Conservation (phyloP, 1,140 invertebrate species). For the Drosophila saltans region DNA sequence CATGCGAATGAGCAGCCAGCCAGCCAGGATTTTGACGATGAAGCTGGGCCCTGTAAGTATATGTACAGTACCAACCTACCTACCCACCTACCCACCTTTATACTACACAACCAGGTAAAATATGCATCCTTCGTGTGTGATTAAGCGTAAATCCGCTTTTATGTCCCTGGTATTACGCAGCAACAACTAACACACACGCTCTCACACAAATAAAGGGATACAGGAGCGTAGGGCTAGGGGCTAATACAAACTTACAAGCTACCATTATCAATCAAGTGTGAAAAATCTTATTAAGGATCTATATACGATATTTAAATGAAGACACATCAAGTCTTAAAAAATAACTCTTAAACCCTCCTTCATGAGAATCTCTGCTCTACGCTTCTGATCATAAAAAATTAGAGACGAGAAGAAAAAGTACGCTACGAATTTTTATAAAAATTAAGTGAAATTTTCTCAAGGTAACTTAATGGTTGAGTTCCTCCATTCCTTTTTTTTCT, state of each 20-base stretch:
- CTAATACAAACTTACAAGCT: too few species aligned
- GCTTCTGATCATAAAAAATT: neutral
- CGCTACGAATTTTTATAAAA: slow-evolving; percentile 38
- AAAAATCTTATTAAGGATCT: neutral
- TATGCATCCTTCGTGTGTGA: slow-evolving; percentile 74
- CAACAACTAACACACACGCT: slow-evolving; percentile 11
- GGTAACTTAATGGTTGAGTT: slow-evolving; percentile 19
- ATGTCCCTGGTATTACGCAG: slow-evolving; percentile 44
- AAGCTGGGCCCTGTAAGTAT: slow-evolving; percentile 7
- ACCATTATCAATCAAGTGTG: too few species aligned
- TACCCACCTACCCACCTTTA: too few species aligned
- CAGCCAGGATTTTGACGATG: slow-evolving; percentile 23
- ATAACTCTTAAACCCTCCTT: neutral
- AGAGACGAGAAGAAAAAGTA: neutral
- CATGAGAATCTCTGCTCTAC: neutral
- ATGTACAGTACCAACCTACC: neutral
- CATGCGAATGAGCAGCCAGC: slow-evolving; percentile 47
- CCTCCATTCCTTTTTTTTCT: neutral
- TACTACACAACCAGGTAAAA: slow-evolving; percentile 39
- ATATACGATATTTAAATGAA: too few species aligned
- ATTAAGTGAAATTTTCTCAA: slow-evolving; percentile 40
- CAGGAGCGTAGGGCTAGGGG: neutral
- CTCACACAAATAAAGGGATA: neutral
- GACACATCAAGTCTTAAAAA: neutral
- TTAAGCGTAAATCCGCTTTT: slow-evolving; percentile 68